Base-by-base conservation (phyloP, 2,888 invertebrate genomes). In the Caenorhabditis sulstoni region DNA sequence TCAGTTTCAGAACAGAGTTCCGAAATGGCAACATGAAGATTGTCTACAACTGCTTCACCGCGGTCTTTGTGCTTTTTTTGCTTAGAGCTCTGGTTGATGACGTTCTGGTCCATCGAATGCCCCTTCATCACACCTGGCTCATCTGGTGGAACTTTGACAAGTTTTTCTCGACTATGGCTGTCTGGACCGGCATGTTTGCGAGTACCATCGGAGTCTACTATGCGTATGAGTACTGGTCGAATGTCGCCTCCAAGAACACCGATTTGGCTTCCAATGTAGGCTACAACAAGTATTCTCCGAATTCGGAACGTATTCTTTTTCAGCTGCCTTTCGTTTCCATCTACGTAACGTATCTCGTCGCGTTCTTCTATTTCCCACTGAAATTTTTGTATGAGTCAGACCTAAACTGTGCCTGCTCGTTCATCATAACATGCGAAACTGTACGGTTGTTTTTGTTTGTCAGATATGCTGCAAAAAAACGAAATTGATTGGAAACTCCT, bases 401-500 rank as follows among this genome's bases (percentile, higher is more conserved):
- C 45, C 82, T 89, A 11, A 86, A 87, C 61, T 87, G 86, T 62
- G 89, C 89, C 7, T 89, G 89, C 74, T 87, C 87, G 22, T 89
- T 89, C 70, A 87, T 89, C 16, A 89, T 89, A 57, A 89, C 89
- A 8, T 89, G 89, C 64, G 89, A 89, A 79, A 87, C 89, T 58
- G 89, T 89, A 44, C 29, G 29, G 29, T 29, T 29, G 29, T 29
- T 29, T 29, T n/a, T 57, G 3, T n/a, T 18, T 39, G n/a, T 11
- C 29, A 23, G 44, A 11, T n/a, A n/a, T n/a, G n/a, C n/a, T n/a
- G n/a, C 39, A 9, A 39, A 39, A 7, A 39, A 9, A 7, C 16
- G 16, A 59, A 37, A 16, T 8, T 39, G 12, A 12, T 12, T 9
- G 12, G 39, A 39, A 39, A 18, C 8, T 14, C 22, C 22, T 7